Conservation (phyloP, 2,888 invertebrate species). For the Craniophora ligustri region DNA sequence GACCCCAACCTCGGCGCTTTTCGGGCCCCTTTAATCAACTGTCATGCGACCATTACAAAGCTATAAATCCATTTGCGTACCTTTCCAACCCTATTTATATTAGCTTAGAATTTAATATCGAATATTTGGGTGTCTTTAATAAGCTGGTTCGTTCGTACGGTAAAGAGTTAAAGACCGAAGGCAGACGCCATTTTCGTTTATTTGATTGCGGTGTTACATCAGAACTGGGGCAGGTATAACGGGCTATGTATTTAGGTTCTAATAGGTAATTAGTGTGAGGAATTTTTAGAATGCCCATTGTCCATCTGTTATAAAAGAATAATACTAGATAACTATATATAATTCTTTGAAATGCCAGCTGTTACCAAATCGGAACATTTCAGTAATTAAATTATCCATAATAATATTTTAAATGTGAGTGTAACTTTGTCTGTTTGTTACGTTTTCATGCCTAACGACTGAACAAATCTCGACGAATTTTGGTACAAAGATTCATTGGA, state of each 20-base stretch:
- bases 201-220: constrained; percentile 80
- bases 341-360: too few species aligned
- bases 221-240: constrained; percentile 78
- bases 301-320: constrained; percentile 25
- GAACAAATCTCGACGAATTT: too few species aligned
- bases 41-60: constrained; percentile 81
- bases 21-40: constrained; percentile 89
- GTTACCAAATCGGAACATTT: background rate
- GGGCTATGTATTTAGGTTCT: constrained; percentile 65
- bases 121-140: constrained; percentile 18
- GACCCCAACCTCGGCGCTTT: constrained; percentile 84
- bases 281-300: constrained; percentile 22
- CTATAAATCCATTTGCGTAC: constrained; percentile 63
- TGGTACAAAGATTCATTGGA: too few species aligned
- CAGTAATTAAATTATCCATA: too few species aligned
- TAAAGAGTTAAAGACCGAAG: constrained; percentile 64
- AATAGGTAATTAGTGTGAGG: constrained; percentile 50
- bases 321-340: background rate
- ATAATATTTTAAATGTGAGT: too few species aligned
- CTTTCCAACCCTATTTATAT: constrained; percentile 8
- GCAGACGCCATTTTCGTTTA: constrained; percentile 77
- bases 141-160: constrained; percentile 55
- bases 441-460: too few species aligned
- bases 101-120: constrained; percentile 44
- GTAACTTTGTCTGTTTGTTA: too few species aligned